phyloP scores from a whole-genome alignment of 2,113 vertebrate genomes.

The Pipa parva region DNA sequence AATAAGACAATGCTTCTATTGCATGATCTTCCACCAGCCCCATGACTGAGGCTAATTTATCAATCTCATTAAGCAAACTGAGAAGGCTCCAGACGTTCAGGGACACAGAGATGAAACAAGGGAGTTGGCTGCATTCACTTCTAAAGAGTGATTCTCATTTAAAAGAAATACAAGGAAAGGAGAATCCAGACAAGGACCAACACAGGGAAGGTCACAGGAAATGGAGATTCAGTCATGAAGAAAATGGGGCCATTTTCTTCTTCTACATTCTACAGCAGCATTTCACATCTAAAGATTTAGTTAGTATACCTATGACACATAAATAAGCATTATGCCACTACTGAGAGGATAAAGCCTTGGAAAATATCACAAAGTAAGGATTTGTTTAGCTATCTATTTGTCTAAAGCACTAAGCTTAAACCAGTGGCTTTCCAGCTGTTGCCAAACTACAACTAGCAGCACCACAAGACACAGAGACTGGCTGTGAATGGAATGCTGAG shows the following conservation, averaged over 20 bases:
- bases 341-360: conserved; percentile 89
- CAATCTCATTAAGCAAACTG: conserved; percentile 49
- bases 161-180: conserved; percentile 64
- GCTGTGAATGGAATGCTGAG: neutral
- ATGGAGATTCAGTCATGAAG: conserved; percentile 50
- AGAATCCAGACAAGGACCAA: conserved; percentile 55
- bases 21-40: conserved; percentile 46
- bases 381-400: conserved; percentile 44
- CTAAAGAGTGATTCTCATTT: conserved; percentile 73
- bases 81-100: conserved; percentile 49
- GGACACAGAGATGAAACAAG: conserved; percentile 47
- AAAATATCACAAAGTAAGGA: conserved; percentile 71
- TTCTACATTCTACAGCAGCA: neutral
- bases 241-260: conserved; percentile 57
- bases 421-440: no score
- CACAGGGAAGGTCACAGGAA: conserved; percentile 50
- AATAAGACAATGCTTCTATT: conserved; percentile 46
- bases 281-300: conserved; percentile 19
- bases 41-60: conserved; percentile 51
- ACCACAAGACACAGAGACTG: neutral
- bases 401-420: no score
- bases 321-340: conserved; percentile 43
- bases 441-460: no score
- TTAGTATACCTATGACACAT: conserved; percentile 58
- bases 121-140: conserved; percentile 50